A percentile compares a stretch with the other conserved stretches of the same genome.
Evolutionary conservation across 53 echinoderm and acorn worm species (phyloP).

Genomic region (Zoroaster sp.): DNA sequence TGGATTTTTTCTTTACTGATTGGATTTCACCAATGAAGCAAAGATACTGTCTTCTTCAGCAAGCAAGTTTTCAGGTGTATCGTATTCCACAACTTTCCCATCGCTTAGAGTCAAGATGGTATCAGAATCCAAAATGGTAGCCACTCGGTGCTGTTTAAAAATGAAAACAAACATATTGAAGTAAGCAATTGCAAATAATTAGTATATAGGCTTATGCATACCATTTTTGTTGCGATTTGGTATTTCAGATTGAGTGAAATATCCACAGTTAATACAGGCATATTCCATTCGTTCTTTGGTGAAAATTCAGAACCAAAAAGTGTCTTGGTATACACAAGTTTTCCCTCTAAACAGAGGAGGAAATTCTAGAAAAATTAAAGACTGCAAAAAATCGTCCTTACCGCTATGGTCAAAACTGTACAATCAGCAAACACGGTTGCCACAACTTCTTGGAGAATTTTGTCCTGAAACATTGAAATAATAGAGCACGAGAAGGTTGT

Average conservation of each 20-base stretch:
- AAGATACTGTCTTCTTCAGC: constrained; percentile 71
- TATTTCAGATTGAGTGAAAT: too few species aligned
- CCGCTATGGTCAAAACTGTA: constrained; percentile 78
- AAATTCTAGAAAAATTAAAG: too few species aligned
- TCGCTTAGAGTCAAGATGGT: constrained; percentile 76
- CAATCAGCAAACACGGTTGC: constrained; percentile 69
- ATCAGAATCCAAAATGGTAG: constrained; percentile 87
- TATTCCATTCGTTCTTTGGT: too few species aligned
- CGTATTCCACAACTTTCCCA: constrained; percentile 75
- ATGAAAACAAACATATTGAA: not conserved
- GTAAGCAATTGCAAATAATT: not conserved
- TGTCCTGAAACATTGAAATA: constrained; percentile 66
- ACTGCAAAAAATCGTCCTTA: too few species aligned
- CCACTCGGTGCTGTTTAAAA: constrained; percentile 83
- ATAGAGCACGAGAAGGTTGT: too few species aligned
- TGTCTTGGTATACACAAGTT: too few species aligned
- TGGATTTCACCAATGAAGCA: constrained; percentile 82
- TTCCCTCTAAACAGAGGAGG: too few species aligned
- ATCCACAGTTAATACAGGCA: too few species aligned
- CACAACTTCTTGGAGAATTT: constrained; percentile 70
- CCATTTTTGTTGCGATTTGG: too few species aligned
- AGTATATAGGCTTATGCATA: not conserved
- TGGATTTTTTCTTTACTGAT: constrained; percentile 24
- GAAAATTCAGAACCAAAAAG: too few species aligned
- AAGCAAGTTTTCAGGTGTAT: constrained; percentile 69